phyloP scores from a whole-genome alignment of 2,113 vertebrate species.

The Enhydra lutris region DNA sequence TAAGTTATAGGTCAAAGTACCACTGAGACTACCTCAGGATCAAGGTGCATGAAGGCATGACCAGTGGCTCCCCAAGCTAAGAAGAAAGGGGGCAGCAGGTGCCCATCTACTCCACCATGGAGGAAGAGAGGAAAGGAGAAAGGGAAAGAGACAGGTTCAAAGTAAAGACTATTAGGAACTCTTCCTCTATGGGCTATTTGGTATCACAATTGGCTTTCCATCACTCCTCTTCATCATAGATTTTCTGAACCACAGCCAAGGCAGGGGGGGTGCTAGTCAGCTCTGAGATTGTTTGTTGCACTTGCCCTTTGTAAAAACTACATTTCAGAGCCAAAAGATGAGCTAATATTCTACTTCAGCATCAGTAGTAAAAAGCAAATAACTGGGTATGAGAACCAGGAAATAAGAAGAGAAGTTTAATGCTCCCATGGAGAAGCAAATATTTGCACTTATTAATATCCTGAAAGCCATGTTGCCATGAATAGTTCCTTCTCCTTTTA shows the following conservation, averaged over 20 bases:
- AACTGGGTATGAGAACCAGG: conserved; percentile 56
- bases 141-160: not conserved
- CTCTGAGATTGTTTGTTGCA: not conserved
- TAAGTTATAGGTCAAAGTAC: not conserved
- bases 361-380: conserved; percentile 57
- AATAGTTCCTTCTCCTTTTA: conserved; percentile 59
- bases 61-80: not conserved
- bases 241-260: conserved; percentile 17
- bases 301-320: conserved; percentile 34
- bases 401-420: conserved; percentile 46
- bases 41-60: not conserved
- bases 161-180: not conserved
- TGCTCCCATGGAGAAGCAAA: conserved; percentile 64
- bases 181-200: not conserved
- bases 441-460: conserved; percentile 71
- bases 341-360: conserved; percentile 49
- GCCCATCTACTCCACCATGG: not conserved
- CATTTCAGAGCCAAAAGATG: conserved; percentile 48
- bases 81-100: not conserved
- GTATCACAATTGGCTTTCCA: not conserved
- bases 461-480: conserved; percentile 37
- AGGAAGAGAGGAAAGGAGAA: not conserved
- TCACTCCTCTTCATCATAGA: conserved; percentile 3
- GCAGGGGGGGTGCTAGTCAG: not conserved
- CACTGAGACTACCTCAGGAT: not conserved